Base-by-base conservation (phyloP, 2,113 vertebrate species). In the Potamarius usumacintae region DNA sequence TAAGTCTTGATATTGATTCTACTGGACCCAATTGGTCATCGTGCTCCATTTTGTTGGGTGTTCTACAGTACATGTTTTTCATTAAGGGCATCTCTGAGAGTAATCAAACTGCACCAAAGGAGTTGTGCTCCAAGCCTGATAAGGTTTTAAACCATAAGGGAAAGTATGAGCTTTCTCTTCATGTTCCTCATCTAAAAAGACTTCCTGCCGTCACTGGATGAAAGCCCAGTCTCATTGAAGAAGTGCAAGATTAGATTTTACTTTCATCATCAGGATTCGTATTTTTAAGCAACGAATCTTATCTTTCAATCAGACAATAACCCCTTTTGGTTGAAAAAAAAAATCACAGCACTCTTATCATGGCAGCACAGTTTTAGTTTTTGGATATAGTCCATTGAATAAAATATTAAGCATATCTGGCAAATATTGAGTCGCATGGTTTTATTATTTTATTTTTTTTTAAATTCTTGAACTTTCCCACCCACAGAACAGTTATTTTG, bases 161-260 rank as follows among this genome's bases (percentile, higher is more conserved):
- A 7, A 15, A 71, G 58, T 53, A 58, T 72, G 72, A 72, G 50
- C 62, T 55, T 85, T 81, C 58, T 89, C 62, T 74, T 76, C n/a
- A 83, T 83, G n/a, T 82, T 84, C 55, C 55, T 80, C 48, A 5
- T 89, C 62, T 79, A 14, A 9, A 76, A 50, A 69, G 63, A n/a
- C 81, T 79, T 52, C 84, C 42, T 0, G 50, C 82, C 86, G 79
- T 84, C 30, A 7, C 65, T 88, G 74, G 87, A 88, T 42, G 76
- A 63, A 25, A 72, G 84, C 89, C 89, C 57, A 79, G 89, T 81
- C 55, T 52, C 89, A 74, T 8, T 25, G 80, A 72, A 58, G 81
- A 63, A 79, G 62, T 58, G 58, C 62, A 50, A 42, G 65, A 72
- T 72, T 74, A 60, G 14, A 52, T 50, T 84, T 79, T 34, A 52